These are phyloP conservation scores for Platalea minor DNA, from an alignment of 2,797 vertebrate species.

Conservation along the genomic window DNA sequence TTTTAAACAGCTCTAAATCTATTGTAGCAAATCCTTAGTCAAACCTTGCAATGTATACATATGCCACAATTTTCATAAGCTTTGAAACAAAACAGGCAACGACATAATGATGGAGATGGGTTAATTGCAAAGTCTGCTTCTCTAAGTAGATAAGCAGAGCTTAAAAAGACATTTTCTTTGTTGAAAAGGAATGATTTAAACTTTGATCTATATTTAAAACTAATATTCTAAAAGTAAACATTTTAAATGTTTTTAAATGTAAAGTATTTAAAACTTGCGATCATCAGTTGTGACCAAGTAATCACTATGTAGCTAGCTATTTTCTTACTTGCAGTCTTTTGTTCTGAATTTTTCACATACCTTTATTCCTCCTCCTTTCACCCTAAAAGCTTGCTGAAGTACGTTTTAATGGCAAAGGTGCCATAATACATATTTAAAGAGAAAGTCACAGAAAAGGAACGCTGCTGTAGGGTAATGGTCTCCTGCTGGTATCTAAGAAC, in stretches of 20 bases:
- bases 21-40: background rate
- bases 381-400: background rate
- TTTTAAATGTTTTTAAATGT: background rate
- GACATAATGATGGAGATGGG: background rate
- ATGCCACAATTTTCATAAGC: background rate
- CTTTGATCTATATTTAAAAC: background rate
- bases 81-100: background rate
- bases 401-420: background rate
- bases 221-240: background rate
- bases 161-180: background rate
- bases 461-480: background rate
- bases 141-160: background rate
- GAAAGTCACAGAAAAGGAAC: background rate
- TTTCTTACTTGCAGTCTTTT: background rate
- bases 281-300: background rate
- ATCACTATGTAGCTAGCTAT: background rate
- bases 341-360: background rate
- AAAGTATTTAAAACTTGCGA: background rate
- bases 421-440: background rate
- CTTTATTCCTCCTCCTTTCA: background rate
- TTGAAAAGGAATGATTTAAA: background rate
- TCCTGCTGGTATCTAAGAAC: background rate
- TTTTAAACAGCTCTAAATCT: background rate
- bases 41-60: background rate
- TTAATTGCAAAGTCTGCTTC: background rate